Base-by-base conservation (phyloP, 2,888 invertebrate species). In the Tanytarsus gracilentus region DNA sequence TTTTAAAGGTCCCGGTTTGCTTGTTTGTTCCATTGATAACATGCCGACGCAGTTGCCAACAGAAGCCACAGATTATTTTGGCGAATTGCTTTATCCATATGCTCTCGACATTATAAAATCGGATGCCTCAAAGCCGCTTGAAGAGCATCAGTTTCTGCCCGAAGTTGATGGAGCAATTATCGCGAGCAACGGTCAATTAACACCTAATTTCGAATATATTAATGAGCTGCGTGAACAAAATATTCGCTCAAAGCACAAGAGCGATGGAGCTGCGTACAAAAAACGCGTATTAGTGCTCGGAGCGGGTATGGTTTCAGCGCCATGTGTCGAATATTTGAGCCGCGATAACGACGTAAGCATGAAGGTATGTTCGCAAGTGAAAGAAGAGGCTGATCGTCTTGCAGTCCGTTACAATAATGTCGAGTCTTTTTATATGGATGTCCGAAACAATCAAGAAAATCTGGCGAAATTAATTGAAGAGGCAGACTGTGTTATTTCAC, bases 11-110 rank as follows among this genome's bases (percentile, higher is more conserved):
- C 89, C 94, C 0, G 99, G 99, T 18, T 96, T 99, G 1, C 75
- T 99, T 56, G 97, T 99, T n/a, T 99, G 99, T 71, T 97, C 97
- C 14, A 99, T 99, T 66, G 99, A 99, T 75, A 99, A 99, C 75
- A 99, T 99, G 99, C 99, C 99, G 1, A 99, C 99, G 0, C 99
- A 99, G 72, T 77, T 99, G 63, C 99, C 99, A 0, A 79, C 91
- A 48, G 99, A 99, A 71, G 86, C 98, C 2, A 99, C 99, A 0
- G 97, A 98, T 69, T 92, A 95, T 74, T 99, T 99, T 72, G 99
- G 99, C 0, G 91, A 94, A 66, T 78, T 97, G 1, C 77, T 99
- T 26, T 81, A 83, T 63, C 98, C 99, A 0, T 94, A 90, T 69
- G 82, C 92, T 0, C 77, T 83, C 61, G 93, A 98, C 66, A 95